Base-by-base conservation (phyloP, 1,140 invertebrate species). In the Drosophila ironensis region DNA sequence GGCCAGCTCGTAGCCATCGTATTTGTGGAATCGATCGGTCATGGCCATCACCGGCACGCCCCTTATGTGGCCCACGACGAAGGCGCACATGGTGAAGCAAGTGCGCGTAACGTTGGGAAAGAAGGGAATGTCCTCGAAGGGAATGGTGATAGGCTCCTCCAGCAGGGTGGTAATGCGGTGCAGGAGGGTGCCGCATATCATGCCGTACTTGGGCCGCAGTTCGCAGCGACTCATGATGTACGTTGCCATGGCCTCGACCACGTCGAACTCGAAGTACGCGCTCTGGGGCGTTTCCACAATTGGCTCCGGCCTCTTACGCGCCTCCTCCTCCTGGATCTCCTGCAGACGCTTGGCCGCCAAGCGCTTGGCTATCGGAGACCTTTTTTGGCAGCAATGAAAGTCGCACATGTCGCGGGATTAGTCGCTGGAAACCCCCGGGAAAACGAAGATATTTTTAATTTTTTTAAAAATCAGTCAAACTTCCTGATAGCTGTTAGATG, bases 11-110 rank as follows among this genome's bases (percentile, higher is more conserved):
- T 98, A 97, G 42, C 98, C 98, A 91, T 99, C 98, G 88, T 98
- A 99, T 59, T 95, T 93, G 90, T 99, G 98, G 87, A 98, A 97
- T 40, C 98, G 92, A 12, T 97, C 97, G 84, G 98, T 96, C 97
- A 99, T 98, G 59, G 97, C 96, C 56, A 99, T 94, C 0, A 98
- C 94, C 0, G 94, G 92, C 2, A 96, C 93, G 1, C 93, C 93
- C 24, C 92, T 91, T 0, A 99, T 87, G 35, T 92, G 91, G 12
- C 98, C 98, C 86, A 99, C 95, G 1, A 98, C 95, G 69, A 99
- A 91, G 64, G 93, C 92, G n/a, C 97, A 97, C 67, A 94, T 92
- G 0, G 98, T 97, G 40, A 94, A 95, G 1, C 42, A 9, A 48
- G 95, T 97, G 4, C 93, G 90, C n/a, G n/a, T n/a, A n/a, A n/a